Base-by-base conservation (phyloP, 1,140 invertebrate genomes). In the Cydia amplana region DNA sequence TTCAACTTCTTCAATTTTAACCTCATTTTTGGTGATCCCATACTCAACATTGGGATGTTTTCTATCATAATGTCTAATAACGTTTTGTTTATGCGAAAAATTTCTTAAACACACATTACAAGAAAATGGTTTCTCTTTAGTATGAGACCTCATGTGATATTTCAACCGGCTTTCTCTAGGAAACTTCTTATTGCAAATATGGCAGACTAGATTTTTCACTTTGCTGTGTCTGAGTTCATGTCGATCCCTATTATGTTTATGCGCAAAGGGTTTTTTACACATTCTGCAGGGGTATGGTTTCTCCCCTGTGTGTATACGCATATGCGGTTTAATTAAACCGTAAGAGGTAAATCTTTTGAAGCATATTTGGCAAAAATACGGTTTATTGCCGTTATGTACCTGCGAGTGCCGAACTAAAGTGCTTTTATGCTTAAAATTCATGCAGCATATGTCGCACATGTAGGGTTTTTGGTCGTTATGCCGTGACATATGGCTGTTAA, bases 61-160 rank as follows among this genome's bases (percentile, higher is more conserved):
- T 12, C 82, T 76, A 14, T 64, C 75, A 49, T 89, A 89, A 79
- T 91, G 89, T 18, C 85, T 79, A 7, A 88, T 55, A 14, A 91
- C 80, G 74, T 89, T 89, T 23, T 88, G 87, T 60, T 83, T 85
- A 36, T 99, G 98, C 0, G 97, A 97, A 85, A 99, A 99, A 51
- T 96, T 95, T 10, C 98, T 96, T n/a, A 97, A 96, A 87, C 99
- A 99, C 20, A 98, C 96, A 1, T 96, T 95, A 87, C 99, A 99
- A 1, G 95, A 94, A 84, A 98, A 98, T 0, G 97, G 96, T 80
- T 97, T 96, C 12, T 96, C 94, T 49, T 97, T 95, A 1, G 95
- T 94, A 85, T 98, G 97, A 0, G 95, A 97, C 46, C 96, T 93
- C 94, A 98, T 95, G 83, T 98, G 97, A 75, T 97, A 96, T 25